Base-by-base conservation (phyloP, 2,113 vertebrate genomes). In the Poicephalus gulielmi region DNA sequence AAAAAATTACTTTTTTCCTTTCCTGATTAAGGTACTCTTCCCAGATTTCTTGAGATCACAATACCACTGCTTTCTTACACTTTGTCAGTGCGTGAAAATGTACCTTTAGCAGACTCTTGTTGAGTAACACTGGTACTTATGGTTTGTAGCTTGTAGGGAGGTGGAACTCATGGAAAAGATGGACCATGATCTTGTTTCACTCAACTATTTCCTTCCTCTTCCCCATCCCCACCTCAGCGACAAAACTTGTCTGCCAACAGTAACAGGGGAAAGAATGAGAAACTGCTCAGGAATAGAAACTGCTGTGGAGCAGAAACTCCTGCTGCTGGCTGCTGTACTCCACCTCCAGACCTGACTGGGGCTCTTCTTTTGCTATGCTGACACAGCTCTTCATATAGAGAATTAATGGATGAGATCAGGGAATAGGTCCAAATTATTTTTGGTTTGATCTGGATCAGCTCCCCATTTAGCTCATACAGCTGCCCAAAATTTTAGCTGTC, bases 201-300 rank as follows among this genome's bases (percentile, higher is more conserved):
- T 8, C 31, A 78, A 7, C 2, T 44, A 13, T 63, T 71, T 73
- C 28, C 19, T 71, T 27, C 33, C 14, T 71, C 2, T 7, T 6
- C 7, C 5, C 9, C 2, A 1, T 10, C 7, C 4, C 24, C 13
- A 22, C 10, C 39, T 63, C 33, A 31, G 5, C 5, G 23, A 31
- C 23, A 55, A 86, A 86, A 64, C 7, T 24, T 31, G 5, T 80
- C 79, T 88, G 22, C 14, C 39, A 73, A 46, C 7, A 50, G 5
- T n/a, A 64, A 44, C 28, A 49, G 5, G 22, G 57, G 63, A 53
- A 75, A 90, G 41, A 60, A 78, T 31, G 28, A 49, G 39, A 83
- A 62, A 43, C 10, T 71, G 27, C 15, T 80, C 52, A 55, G 64
- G 31, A 87, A 53, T 18, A 84, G 23, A 77, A 57, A 46, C 16